phyloP scores from a whole-genome alignment of 2,113 vertebrate genomes.

The Pelusios castaneus region DNA sequence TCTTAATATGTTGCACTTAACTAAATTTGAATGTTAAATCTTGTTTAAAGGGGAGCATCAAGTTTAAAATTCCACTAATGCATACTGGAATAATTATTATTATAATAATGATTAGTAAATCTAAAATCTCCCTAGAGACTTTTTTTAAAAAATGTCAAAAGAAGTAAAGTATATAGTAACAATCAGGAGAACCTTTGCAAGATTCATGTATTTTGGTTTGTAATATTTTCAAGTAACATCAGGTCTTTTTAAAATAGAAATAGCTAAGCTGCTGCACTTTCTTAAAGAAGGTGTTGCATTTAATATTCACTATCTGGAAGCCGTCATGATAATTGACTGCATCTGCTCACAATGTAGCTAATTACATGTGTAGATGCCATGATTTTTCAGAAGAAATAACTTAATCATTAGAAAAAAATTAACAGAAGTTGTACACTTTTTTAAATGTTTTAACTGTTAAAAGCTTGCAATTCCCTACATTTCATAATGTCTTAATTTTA shows the following conservation, averaged over 20 bases:
- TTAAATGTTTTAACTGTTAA: not conserved
- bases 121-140: not conserved
- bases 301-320: slow-evolving; percentile 17
- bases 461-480: not conserved
- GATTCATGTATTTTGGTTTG: not conserved
- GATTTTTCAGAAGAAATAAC: not conserved
- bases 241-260: not conserved
- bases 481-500: slow-evolving; percentile 29
- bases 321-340: slow-evolving; percentile 38
- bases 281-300: slow-evolving; percentile 12
- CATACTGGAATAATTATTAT: not conserved
- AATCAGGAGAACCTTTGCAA: not conserved
- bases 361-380: not conserved
- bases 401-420: slow-evolving; percentile 7
- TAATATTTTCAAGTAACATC: not conserved
- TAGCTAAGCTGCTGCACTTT: not conserved
- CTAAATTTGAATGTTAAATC: slow-evolving; percentile 11
- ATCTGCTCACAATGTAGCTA: not conserved
- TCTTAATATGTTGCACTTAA: not conserved
- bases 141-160: not conserved
- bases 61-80: slow-evolving; percentile 22
- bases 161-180: not conserved
- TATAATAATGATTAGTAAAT: not conserved
- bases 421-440: not conserved
- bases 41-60: not conserved